Conservation (phyloP, 2,113 vertebrate genomes). For the Oncorhynchus tshawytscha region DNA sequence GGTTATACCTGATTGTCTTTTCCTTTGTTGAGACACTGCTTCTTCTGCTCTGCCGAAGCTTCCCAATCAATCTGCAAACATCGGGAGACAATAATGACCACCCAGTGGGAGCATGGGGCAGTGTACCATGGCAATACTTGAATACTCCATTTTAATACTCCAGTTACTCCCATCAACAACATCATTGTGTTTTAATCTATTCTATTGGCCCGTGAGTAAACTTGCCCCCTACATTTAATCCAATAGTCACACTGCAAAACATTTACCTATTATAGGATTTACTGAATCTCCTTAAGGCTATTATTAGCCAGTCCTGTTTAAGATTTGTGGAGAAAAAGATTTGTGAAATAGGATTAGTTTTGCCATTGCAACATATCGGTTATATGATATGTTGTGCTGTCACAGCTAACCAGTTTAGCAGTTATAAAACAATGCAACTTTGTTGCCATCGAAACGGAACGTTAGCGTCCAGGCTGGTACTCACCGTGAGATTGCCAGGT, state of each 20-base stretch:
- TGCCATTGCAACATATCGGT: not conserved
- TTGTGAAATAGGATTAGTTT: slow-evolving; percentile 9
- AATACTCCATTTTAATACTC: too few relatives aligned
- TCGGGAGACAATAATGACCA: slow-evolving; percentile 31
- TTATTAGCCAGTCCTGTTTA: slow-evolving; percentile 56
- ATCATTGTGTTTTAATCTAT: not conserved
- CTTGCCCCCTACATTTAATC: slow-evolving; percentile 47
- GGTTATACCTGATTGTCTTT: slow-evolving; percentile 87
- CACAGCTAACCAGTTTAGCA: too few relatives aligned
- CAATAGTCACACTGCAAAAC: slow-evolving; percentile 44
- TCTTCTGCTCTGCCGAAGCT: slow-evolving; percentile 81
- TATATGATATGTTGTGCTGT: too few relatives aligned
- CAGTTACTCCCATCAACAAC: too few relatives aligned
- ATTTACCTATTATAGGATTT: slow-evolving; percentile 51
- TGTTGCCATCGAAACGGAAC: not conserved
- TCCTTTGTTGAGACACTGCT: slow-evolving; percentile 88
- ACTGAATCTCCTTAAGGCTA: slow-evolving; percentile 49
- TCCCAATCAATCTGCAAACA: slow-evolving; percentile 88
- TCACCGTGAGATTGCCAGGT: slow-evolving; percentile 79
- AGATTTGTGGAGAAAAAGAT: not conserved
- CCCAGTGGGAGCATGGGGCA: slow-evolving; percentile 1
- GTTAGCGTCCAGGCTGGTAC: slow-evolving; percentile 37
- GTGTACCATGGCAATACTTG: not conserved
- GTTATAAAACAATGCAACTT: not conserved
- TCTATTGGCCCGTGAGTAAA: slow-evolving; percentile 42